Evolutionary conservation across 2,797 vertebrate genomes (phyloP).

Genomic region (Clarias pachynema): DNA sequence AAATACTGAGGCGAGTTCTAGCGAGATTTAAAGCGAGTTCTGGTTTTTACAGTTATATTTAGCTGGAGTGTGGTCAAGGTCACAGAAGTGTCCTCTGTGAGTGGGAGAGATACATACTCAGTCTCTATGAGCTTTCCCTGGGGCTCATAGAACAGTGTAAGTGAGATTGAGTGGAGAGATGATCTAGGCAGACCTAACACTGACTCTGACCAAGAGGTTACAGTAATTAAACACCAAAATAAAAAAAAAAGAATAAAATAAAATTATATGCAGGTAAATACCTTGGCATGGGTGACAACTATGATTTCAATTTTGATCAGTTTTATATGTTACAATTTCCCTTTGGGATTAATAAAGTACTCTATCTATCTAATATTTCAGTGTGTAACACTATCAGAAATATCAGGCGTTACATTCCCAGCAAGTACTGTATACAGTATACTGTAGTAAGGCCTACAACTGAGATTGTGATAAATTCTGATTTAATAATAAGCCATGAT

Average conservation of each 20-base stretch:
- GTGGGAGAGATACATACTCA: constrained; percentile 8
- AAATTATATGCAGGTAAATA: not conserved
- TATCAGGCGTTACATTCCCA: not conserved
- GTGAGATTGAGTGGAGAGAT: constrained; percentile 3
- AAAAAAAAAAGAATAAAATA: not conserved
- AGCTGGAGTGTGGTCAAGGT: constrained; percentile 46
- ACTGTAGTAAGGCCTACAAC: not conserved
- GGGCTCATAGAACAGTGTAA: constrained; percentile 5
- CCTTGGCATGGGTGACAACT: not conserved
- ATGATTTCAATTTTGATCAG: not conserved
- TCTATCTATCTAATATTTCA: not conserved
- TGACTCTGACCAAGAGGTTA: constrained; percentile 8
- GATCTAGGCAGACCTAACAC: constrained; percentile 24
- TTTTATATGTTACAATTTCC: too few species aligned
- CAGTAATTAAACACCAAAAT: not conserved
- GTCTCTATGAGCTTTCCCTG: constrained; percentile 20
- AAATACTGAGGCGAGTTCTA: not conserved
- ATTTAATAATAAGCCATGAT: constrained; percentile 8
- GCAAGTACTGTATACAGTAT: not conserved
- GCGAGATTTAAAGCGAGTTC: constrained; percentile 19
- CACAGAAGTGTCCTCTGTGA: constrained; percentile 43
- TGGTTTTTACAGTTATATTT: constrained; percentile 44
- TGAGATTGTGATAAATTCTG: not conserved
- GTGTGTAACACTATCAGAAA: not conserved
- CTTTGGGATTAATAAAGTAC: too few species aligned